These are phyloP conservation scores for Periophthalmodon schlosseri DNA, from an alignment of 2,113 vertebrate genomes.

Conservation along the genomic window DNA sequence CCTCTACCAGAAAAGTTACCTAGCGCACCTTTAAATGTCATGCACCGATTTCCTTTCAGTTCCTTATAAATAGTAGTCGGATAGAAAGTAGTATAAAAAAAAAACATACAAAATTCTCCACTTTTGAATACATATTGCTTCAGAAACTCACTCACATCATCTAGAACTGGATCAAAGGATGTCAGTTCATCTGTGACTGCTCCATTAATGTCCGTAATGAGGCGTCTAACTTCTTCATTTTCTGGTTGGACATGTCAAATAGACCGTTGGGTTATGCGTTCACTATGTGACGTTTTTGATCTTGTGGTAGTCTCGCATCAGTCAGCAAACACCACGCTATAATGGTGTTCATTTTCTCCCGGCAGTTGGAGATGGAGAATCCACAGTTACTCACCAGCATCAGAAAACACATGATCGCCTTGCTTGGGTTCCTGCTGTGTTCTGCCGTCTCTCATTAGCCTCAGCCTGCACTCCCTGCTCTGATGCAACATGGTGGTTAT, in stretches of 20 bases:
- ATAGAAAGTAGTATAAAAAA: too few relatives aligned
- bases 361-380: background rate
- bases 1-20: background rate
- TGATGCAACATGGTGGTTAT: background rate
- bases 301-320: background rate
- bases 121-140: slow-evolving; percentile 1
- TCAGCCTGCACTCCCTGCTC: background rate
- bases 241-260: background rate
- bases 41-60: background rate
- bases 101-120: too few relatives aligned
- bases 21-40: background rate
- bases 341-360: background rate
- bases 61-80: background rate
- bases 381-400: background rate
- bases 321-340: background rate
- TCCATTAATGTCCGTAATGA: background rate
- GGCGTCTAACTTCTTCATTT: background rate
- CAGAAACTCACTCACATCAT: background rate
- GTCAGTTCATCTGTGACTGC: slow-evolving; percentile 1
- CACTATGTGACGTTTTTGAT: background rate
- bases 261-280: background rate
- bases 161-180: background rate
- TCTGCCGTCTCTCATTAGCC: background rate
- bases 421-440: background rate
- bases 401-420: background rate